Base-by-base conservation (phyloP, 1,140 invertebrate genomes). In the Drosophila tsacasi region DNA sequence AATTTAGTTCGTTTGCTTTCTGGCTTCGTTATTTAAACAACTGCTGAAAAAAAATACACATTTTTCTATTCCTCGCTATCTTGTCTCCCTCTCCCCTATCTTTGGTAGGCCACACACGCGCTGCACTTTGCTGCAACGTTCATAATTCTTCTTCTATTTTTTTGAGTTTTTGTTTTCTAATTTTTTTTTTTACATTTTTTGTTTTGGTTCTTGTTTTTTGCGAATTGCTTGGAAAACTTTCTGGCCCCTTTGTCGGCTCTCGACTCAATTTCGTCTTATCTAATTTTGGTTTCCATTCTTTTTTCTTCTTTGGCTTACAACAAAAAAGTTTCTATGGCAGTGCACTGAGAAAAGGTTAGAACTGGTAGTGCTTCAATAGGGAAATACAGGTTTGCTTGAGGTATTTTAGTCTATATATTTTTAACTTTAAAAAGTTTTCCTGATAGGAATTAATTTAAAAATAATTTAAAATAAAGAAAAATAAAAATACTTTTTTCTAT, bases 1-100 rank as follows among this genome's bases (percentile, higher is more conserved):
- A 90, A 90, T 90, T 90, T 90, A 90, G 85, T 90, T 90, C 85
- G 85, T 90, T 90, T 90, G 85, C 86, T 90, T 89, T 84, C 81
- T 82, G 76, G 83, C 74, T 74, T 81, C 76, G 83, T 84, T 89
- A 89, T 89, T 89, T 89, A 89, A 81, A 89, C 85, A 89, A 89
- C 85, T 90, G 81, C 75, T 90, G 85, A 74, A 74, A 65, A 73
- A 75, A 73, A 83, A 78, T 69, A 82, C 66, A 79, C 72, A 63
- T 58, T 68, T 81, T 76, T 61, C 63, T 49, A 60, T 62, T 39
- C 46, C 30, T 35, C 60, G 12, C 42, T 49, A 27, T 49, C 47
- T 54, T 46, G 21, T 54, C 76, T 44, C 15, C 19, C 21, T 3
- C 19, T 3, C 30, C n/a, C 19, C 30, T 62, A 52, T 44, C 55